A percentile compares a stretch with the other conserved stretches of the same genome.
Conservation (phyloP, 2,113 vertebrate species). For the Thalassoma bifasciatum region DNA sequence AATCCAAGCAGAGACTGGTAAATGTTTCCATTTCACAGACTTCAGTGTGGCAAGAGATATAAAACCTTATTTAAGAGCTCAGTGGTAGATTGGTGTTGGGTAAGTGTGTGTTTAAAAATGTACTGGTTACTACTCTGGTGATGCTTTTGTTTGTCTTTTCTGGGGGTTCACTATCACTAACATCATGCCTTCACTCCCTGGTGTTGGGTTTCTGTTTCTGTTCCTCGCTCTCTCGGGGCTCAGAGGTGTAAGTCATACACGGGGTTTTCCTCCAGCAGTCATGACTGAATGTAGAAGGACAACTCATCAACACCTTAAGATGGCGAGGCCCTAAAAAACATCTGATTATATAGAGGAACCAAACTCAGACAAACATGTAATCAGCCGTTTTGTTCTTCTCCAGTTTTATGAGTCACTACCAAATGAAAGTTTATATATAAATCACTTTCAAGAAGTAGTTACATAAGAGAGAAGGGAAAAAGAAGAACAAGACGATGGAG, state of each 20-base stretch:
- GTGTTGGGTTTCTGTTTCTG: constrained; percentile 42
- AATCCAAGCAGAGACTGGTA: background rate
- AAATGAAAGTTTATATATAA: constrained; percentile 20
- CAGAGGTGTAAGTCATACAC: constrained; percentile 41
- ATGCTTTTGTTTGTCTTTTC: constrained; percentile 54
- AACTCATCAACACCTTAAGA: constrained; percentile 19
- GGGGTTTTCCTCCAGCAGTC: constrained; percentile 29
- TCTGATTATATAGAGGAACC: constrained; percentile 47
- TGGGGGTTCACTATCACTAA: constrained; percentile 52
- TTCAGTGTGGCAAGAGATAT: background rate
- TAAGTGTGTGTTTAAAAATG: constrained; percentile 3
- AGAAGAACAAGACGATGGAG: background rate
- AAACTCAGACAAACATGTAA: constrained; percentile 34
- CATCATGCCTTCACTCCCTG: constrained; percentile 45
- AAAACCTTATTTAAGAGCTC: background rate
- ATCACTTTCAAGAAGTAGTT: constrained; percentile 10
- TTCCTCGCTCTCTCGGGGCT: background rate
- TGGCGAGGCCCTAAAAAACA: constrained; percentile 34
- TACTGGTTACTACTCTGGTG: constrained; percentile 23
- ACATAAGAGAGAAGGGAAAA: background rate
- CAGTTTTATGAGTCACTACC: constrained; percentile 19
- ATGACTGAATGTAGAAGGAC: constrained; percentile 20
- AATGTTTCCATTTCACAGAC: background rate
- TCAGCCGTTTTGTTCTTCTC: constrained; percentile 12
- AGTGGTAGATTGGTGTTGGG: background rate